Percentiles rank a stretch among this genome's conserved stretches.
Evolutionary conservation across 2,888 invertebrate species (phyloP).

Genomic region (Perithous albicinctus): DNA sequence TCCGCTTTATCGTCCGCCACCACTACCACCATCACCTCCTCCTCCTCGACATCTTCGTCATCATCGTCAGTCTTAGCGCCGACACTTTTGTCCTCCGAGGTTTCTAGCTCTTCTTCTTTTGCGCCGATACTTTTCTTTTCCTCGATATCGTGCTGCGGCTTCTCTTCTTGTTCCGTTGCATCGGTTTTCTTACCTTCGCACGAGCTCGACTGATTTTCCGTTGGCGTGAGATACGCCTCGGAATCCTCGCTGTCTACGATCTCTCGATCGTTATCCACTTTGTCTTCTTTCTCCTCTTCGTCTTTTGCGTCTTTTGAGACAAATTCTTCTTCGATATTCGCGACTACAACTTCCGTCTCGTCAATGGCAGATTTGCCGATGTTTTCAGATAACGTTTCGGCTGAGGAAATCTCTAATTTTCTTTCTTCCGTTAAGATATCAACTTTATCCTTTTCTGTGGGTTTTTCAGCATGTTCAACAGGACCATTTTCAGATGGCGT

Average conservation of each 20-base stretch:
- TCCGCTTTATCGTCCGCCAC: conserved; percentile 75
- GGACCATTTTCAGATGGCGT: conserved; percentile 31
- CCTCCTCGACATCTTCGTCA: conserved; percentile 78
- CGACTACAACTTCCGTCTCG: conserved; percentile 34
- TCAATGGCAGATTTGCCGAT: neutral
- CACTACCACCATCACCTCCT: conserved; percentile 50
- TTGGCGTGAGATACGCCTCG: conserved; percentile 89
- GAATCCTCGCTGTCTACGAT: conserved; percentile 88
- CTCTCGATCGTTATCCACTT: conserved; percentile 37
- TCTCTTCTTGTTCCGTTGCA: conserved; percentile 62
- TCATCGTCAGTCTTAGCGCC: conserved; percentile 71
- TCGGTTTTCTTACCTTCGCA: conserved; percentile 74
- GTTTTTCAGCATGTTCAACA: conserved; percentile 23
- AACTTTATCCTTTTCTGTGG: conserved; percentile 40
- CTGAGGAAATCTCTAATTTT: conserved; percentile 15
- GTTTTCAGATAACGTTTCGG: conserved; percentile 20
- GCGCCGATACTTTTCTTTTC: conserved; percentile 81
- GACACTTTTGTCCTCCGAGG: conserved; percentile 68
- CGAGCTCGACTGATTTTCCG: conserved; percentile 84
- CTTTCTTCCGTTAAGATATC: conserved; percentile 39
- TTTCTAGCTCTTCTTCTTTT: conserved; percentile 76
- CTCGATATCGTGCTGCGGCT: conserved; percentile 76
- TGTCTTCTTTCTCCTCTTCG: conserved; percentile 42
- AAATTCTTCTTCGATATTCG: conserved; percentile 30
- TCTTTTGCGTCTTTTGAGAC: conserved; percentile 36